Evolutionary conservation across 2,888 invertebrate genomes (phyloP).

Genomic region (Diplolepis rosae): DNA sequence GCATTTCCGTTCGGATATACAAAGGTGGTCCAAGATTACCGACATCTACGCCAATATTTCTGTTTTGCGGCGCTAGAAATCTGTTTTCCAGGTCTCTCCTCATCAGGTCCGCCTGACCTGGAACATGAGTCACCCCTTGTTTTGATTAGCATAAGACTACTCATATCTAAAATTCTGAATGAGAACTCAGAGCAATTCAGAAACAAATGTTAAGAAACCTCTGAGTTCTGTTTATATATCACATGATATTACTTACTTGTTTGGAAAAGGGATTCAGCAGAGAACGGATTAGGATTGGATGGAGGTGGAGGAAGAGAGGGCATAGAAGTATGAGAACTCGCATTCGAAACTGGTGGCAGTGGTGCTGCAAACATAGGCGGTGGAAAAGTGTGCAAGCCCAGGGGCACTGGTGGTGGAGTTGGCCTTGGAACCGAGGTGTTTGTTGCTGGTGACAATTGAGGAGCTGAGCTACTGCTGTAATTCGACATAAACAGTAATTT

Average conservation of each 20-base stretch:
- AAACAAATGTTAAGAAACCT: neutral
- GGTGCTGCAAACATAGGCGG: conserved; percentile 83
- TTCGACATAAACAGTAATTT: neutral
- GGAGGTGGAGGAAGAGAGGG: conserved; percentile 72
- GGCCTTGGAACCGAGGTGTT: conserved; percentile 76
- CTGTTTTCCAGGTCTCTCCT: conserved; percentile 92
- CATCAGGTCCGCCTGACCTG: conserved; percentile 87
- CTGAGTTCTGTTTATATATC: neutral
- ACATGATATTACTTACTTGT: conserved; percentile 80
- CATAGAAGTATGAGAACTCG: conserved; percentile 71
- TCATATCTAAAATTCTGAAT: neutral
- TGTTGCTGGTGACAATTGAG: conserved; percentile 74
- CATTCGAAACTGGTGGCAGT: conserved; percentile 74
- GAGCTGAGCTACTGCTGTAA: conserved; percentile 68
- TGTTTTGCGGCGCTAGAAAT: conserved; percentile 90
- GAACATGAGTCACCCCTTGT: conserved; percentile 71
- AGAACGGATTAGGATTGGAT: conserved; percentile 87
- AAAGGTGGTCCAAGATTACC: conserved; percentile 75
- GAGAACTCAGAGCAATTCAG: neutral
- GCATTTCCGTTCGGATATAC: conserved; percentile 88
- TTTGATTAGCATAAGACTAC: conserved; percentile 41
- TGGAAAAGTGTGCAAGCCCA: conserved; percentile 77
- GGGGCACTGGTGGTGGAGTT: conserved; percentile 76
- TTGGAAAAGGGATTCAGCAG: conserved; percentile 91
- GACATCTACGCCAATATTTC: conserved; percentile 74